phyloP scores from a whole-genome alignment of 2,113 vertebrate genomes.

The Columba janthina region DNA sequence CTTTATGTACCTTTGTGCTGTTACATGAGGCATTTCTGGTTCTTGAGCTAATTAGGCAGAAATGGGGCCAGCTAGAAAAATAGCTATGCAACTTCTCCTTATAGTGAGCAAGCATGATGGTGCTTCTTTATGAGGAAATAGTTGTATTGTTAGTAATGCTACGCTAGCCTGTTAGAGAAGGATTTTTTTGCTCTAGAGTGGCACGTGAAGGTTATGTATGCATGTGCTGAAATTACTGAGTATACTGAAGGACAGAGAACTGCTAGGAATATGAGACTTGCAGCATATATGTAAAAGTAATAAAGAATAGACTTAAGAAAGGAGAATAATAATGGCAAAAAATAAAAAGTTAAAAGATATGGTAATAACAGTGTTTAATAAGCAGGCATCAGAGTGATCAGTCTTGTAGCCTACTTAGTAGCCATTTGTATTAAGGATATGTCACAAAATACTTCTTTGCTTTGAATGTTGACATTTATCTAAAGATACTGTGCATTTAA shows the following conservation, averaged over 20 bases:
- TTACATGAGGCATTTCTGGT: not conserved
- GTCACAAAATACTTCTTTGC: not conserved
- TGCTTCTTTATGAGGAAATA: not conserved
- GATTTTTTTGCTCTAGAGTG: not conserved
- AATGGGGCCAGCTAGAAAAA: slow-evolving; percentile 4
- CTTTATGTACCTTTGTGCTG: slow-evolving; percentile 10
- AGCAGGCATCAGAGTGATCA: not conserved
- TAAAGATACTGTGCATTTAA: not conserved
- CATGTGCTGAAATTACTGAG: not conserved
- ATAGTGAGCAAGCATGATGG: not conserved
- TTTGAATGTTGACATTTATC: not conserved
- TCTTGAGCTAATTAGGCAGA: slow-evolving; percentile 37
- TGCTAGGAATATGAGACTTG: not conserved
- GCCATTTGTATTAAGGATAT: not conserved
- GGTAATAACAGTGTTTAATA: not conserved
- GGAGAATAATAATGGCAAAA: not conserved
- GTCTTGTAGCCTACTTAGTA: not conserved
- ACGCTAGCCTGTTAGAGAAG: not conserved
- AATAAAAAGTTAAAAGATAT: not conserved
- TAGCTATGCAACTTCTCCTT: not conserved
- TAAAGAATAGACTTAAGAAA: not conserved
- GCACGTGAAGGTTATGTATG: accelerated
- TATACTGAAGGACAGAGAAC: not conserved
- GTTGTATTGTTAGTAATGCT: not conserved
- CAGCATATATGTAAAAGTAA: not conserved